Evolutionary conservation across 1,140 invertebrate species (phyloP), one percentile per base, ranked within the genome.

Genomic region (Leptinotarsa lineolata): DNA sequence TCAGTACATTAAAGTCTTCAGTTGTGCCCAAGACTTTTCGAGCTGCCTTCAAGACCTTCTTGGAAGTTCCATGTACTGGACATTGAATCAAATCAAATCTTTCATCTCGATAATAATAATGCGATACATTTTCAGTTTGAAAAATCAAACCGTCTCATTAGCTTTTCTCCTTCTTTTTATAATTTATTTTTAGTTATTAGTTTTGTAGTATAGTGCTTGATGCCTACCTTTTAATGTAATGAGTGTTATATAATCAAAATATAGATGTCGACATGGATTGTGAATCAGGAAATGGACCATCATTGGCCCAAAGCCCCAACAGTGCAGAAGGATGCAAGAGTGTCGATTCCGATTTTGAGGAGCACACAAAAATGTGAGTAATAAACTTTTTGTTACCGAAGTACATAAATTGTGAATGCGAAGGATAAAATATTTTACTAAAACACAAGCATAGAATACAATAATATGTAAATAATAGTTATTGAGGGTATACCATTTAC

Each of bases 281-380:
- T 68, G 96, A 99, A 86, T 97, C 95, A 65, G 97, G 97, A 59
- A 96, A 96, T 83, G 97, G 97, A 6, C 92, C 95, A 12, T 98
- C 96, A 30, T 86, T 98, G 68, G 94, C 96, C 2, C 95, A 97
- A 81, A 97, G 95, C 64, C 96, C 97, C 4, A 93, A 94, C 77
- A 96, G 94, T 69, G 90, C 93, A 21, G 94, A 96, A 80, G 92
- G 93, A 18, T 91, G 90, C 16, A 92, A 92, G 78, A 91, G 90
- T 4, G 80, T 93, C 5, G 93, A 95, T 83, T 94, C 92, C 54
- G 93, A 95, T 80, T 93, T 92, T 81, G 94, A 95, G 69, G 93
- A 94, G 78, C 82, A 83, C n/a, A 80, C 78, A 24, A 84, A 83
- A 78, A 58, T 77, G 83, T 84, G 79, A 80, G 82, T 80, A 12